A percentile compares a stretch with the other conserved stretches of the same genome.
Conservation (phyloP, 2,888 invertebrate species). For the Dryobotodes eremita region DNA sequence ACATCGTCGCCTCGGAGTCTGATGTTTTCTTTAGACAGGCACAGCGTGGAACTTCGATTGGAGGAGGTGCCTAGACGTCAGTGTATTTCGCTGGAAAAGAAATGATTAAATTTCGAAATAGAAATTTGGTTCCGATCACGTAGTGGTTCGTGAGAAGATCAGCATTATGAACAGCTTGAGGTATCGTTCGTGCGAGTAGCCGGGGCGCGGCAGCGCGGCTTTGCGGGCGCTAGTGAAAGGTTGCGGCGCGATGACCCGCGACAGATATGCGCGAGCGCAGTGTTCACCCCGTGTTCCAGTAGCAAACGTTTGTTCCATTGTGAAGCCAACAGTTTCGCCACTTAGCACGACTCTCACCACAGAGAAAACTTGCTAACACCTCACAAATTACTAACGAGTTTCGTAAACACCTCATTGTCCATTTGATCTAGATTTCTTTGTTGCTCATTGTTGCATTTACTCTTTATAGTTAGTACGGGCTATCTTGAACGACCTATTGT, state of each 20-base stretch:
- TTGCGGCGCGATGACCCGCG: conserved; percentile 83
- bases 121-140: conserved; percentile 63
- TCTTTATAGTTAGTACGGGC: conserved; percentile 70
- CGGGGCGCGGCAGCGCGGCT: conserved; percentile 12
- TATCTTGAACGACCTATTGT: conserved; percentile 76
- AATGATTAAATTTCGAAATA: conserved; percentile 47
- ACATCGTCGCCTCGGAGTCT: conserved; percentile 51
- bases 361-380: conserved; percentile 84
- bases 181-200: conserved; percentile 50
- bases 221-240: conserved; percentile 79
- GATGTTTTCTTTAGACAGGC: conserved; percentile 71
- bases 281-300: conserved; percentile 62
- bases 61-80: conserved; percentile 45
- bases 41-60: conserved; percentile 57
- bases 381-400: conserved; percentile 85
- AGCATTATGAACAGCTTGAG: conserved; percentile 57
- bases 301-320: conserved; percentile 80
- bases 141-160: conserved; percentile 49
- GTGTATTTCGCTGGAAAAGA: conserved; percentile 6
- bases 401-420: conserved; percentile 87
- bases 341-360: conserved; percentile 87
- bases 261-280: conserved; percentile 72
- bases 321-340: conserved; percentile 83
- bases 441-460: conserved; percentile 75
- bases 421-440: conserved; percentile 87